A percentile compares a stretch with the other conserved stretches of the same genome.
phyloP scores from a whole-genome alignment of 2,797 vertebrate species.

The Tenualosa ilisha region DNA sequence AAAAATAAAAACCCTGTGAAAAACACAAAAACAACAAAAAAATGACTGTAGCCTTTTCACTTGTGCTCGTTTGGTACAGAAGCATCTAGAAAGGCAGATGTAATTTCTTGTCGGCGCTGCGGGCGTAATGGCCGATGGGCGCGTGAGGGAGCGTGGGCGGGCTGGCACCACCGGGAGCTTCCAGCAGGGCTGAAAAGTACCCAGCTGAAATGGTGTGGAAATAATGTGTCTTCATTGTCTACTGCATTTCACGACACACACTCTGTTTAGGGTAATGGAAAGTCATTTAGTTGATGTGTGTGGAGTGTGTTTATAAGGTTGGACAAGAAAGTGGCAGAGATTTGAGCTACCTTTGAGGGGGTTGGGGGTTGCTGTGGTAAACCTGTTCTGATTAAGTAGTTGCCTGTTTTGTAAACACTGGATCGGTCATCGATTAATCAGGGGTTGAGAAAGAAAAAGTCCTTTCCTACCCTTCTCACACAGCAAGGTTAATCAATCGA shows the following conservation, averaged over 20 bases:
- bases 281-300: slow-evolving; percentile 2
- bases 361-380: neutral
- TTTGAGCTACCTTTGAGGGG: neutral
- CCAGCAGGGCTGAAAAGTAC: slow-evolving; percentile 17
- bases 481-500: slow-evolving; percentile 66
- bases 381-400: slow-evolving; percentile 57
- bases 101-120: neutral
- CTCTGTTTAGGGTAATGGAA: neutral
- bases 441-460: slow-evolving; percentile 52
- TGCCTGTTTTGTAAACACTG: slow-evolving; percentile 53
- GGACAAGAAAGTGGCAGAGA: neutral
- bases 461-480: slow-evolving; percentile 53
- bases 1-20: neutral
- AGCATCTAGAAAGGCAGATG: slow-evolving; percentile 20
- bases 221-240: slow-evolving; percentile 21
- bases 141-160: neutral
- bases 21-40: neutral
- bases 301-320: too few species aligned
- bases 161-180: neutral
- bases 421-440: slow-evolving; percentile 63
- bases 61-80: neutral
- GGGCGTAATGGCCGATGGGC: slow-evolving; percentile 11
- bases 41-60: neutral
- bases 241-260: neutral
- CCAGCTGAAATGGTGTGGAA: slow-evolving; percentile 9